These are phyloP conservation scores for Hemiprocne comata DNA, from an alignment of 2,113 vertebrate species.

Conservation along the genomic window DNA sequence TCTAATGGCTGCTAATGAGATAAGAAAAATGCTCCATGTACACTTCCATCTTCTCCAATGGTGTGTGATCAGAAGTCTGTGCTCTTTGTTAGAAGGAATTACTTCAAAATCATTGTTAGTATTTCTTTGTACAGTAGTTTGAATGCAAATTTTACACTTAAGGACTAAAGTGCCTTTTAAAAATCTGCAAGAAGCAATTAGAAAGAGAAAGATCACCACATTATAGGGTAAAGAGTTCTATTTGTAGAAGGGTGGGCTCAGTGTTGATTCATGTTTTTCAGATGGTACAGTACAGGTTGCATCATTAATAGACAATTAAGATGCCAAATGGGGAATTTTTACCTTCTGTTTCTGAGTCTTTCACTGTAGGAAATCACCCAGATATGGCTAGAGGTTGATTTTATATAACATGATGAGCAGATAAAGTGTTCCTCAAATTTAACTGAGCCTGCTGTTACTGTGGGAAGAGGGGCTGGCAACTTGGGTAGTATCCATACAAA, in stretches of 20 bases:
- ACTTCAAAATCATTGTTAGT: conserved; percentile 57
- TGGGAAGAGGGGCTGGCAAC: conserved; percentile 70
- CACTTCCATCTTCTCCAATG: conserved; percentile 24
- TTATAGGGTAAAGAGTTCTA: conserved; percentile 16
- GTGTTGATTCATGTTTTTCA: conserved; percentile 68
- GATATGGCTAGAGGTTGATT: conserved; percentile 69
- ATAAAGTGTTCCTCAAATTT: conserved; percentile 70
- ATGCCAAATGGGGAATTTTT: conserved; percentile 65
- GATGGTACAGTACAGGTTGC: conserved; percentile 52
- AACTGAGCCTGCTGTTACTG: conserved; percentile 70
- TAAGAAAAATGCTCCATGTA: conserved; percentile 39
- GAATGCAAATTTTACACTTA: conserved; percentile 57
- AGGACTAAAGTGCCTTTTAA: conserved; percentile 65
- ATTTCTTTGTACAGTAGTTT: conserved; percentile 61
- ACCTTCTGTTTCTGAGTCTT: conserved; percentile 65
- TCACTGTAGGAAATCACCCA: conserved; percentile 68
- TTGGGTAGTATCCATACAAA: conserved; percentile 72
- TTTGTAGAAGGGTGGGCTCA: conserved; percentile 32
- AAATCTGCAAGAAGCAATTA: conserved; percentile 65
- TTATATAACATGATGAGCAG: conserved; percentile 66
- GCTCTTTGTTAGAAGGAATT: conserved; percentile 36
- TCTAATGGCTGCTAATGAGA: conserved; percentile 70
- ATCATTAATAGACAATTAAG: conserved; percentile 64
- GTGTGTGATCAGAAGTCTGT: conserved; percentile 22
- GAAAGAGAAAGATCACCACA: conserved; percentile 38